Evolutionary conservation across 2,797 vertebrate species (phyloP), one percentile per base, ranked within the genome.

Genomic region (Gallirallus australis): DNA sequence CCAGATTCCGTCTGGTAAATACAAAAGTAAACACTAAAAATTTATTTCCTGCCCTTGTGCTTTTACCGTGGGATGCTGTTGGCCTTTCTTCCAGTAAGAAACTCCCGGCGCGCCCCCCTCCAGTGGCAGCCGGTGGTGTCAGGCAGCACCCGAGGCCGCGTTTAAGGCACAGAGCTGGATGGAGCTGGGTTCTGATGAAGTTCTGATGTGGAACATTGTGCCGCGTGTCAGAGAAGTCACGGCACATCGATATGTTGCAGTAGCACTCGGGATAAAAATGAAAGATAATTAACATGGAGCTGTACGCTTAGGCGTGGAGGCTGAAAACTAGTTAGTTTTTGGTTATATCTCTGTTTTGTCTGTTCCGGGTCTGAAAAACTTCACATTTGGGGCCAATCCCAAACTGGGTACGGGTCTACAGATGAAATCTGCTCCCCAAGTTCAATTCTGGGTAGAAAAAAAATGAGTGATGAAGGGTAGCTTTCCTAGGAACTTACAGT

Each of bases 151-250:
- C 1, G 0, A 48, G 45, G 31, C 18, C 2, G 1, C 1, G 2
- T 20, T 13, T 14, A 19, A 35, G 11, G 1, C 35, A 23, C 24
- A 4, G 28, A 4, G 6, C 17, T 45, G 42, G 42, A 3, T 8
- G 7, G 5, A 40, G 11, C 35, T 21, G 68, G 13, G 15, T 48
- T 35, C 13, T 20, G 13, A 12, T 13, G n/a, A 84, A 79, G 47
- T 7, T 12, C 0, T 6, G 73, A 47, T 25, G 25, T 12, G 65
- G 27, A 30, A 13, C 6, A 4, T 3, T 24, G 23, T 12, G 16
- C 27, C 0, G 0, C 0, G 0, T 8, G 27, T 33, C 7, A 7
- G 7, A 12, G 31, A 17, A 60, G 25, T 18, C 21, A 2, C 0
- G 0, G 35, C 18, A 30, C 23, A 3, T 14, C 5, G 24, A 28